phyloP scores from a whole-genome alignment of 2,888 invertebrate species.

The Lasioglossum figueresi region DNA sequence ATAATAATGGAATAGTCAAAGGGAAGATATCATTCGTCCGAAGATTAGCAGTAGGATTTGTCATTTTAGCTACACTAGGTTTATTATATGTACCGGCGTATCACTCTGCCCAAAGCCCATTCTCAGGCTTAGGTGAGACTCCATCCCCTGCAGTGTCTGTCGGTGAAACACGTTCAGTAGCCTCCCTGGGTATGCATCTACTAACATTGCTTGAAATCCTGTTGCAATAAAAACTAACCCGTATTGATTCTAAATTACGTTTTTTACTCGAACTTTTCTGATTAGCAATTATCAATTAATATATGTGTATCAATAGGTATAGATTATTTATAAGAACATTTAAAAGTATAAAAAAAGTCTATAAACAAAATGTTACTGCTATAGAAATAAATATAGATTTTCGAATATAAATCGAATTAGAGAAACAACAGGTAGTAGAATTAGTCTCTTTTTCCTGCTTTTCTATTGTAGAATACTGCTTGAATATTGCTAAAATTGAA shows the following conservation, averaged over 20 bases:
- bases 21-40: constrained; percentile 79
- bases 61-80: constrained; percentile 78
- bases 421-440: constrained; percentile 10
- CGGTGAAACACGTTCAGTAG: constrained; percentile 76
- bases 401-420: neutral
- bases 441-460: constrained; percentile 6
- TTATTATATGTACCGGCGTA: constrained; percentile 82
- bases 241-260: constrained; percentile 5
- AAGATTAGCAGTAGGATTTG: constrained; percentile 79
- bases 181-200: constrained; percentile 80
- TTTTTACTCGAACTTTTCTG: neutral
- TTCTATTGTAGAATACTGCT: constrained; percentile 37
- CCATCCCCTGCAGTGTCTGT: constrained; percentile 76
- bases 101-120: constrained; percentile 81
- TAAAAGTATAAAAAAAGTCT: neutral
- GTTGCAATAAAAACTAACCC: constrained; percentile 35
- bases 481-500: constrained; percentile 34
- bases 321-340: constrained; percentile 7
- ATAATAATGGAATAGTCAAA: constrained; percentile 70
- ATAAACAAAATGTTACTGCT: neutral
- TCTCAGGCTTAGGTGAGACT: constrained; percentile 82
- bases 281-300: constrained; percentile 9
- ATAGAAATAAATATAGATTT: neutral
- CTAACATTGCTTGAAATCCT: constrained; percentile 59
- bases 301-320: neutral